These are phyloP conservation scores for Encarsia formosa DNA, from an alignment of 2,888 invertebrate species.

Conservation along the genomic window DNA sequence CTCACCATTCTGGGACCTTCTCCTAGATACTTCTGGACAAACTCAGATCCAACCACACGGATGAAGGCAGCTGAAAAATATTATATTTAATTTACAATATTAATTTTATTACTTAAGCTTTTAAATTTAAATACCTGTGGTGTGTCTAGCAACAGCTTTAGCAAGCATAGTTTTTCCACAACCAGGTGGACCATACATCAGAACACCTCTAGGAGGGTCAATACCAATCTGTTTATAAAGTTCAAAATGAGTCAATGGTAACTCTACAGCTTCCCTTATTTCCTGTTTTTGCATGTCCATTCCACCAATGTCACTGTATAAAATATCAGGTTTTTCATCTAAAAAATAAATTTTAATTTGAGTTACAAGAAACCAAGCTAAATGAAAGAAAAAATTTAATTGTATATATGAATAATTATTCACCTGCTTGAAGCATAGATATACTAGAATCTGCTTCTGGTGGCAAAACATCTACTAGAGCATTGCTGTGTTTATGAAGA, in stretches of 20 bases:
- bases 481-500: constrained; percentile 98
- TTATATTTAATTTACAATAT: too few species aligned
- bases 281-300: constrained; percentile 99
- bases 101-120: too few species aligned
- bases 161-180: constrained; percentile 99
- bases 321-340: constrained; percentile 98
- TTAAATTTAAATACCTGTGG: constrained; percentile 70
- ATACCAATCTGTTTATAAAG: constrained; percentile 98
- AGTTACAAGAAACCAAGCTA: too few species aligned
- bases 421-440: constrained; percentile 92
- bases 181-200: constrained; percentile 99
- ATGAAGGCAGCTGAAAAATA: constrained; percentile 84
- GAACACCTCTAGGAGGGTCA: constrained; percentile 95
- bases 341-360: constrained; percentile 21
- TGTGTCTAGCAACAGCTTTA: constrained; percentile 97
- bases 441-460: constrained; percentile 99
- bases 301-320: constrained; percentile 97
- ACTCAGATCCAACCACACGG: constrained; percentile 97
- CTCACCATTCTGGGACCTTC: constrained; percentile 99
- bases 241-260: constrained; percentile 97
- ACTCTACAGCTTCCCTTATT: constrained; percentile 95
- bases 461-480: constrained; percentile 97
- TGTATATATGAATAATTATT: constrained; percentile 23
- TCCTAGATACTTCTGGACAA: constrained; percentile 98
- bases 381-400: not conserved